These are phyloP conservation scores for Sphenodon punctatus DNA, from an alignment of 2,797 vertebrate species.

Conservation along the genomic window DNA sequence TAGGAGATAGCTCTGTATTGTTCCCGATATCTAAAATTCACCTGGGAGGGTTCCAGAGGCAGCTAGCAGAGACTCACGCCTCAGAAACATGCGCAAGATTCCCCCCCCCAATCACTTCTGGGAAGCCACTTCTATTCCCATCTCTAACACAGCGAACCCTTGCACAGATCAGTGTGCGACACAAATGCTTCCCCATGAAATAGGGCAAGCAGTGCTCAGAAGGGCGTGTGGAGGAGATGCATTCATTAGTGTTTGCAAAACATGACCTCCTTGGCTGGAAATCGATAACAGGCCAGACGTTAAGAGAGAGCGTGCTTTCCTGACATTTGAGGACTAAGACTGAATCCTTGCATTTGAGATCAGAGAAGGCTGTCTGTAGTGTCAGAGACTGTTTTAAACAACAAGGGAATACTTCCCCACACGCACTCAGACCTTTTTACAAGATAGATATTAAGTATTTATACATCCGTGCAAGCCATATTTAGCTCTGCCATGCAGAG, in stretches of 20 bases:
- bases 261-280: too few relatives aligned
- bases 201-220: too few relatives aligned
- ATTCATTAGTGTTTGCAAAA: too few relatives aligned
- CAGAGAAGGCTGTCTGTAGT: conserved; percentile 7
- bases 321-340: neutral
- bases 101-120: neutral
- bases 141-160: too few relatives aligned
- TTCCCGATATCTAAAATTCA: neutral
- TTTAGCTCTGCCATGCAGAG: neutral
- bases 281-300: too few relatives aligned
- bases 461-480: neutral
- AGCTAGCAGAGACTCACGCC: neutral
- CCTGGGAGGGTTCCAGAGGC: neutral
- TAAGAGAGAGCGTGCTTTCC: neutral
- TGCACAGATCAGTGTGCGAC: too few relatives aligned
- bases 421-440: neutral
- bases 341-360: neutral
- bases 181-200: too few relatives aligned
- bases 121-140: too few relatives aligned
- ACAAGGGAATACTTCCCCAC: neutral
- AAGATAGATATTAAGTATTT: neutral
- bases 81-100: neutral
- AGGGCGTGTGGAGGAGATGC: too few relatives aligned
- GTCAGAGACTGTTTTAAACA: conserved; percentile 6
- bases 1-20: neutral